Evolutionary conservation across 2,888 invertebrate species (phyloP).

Genomic region (Athalia rosae): DNA sequence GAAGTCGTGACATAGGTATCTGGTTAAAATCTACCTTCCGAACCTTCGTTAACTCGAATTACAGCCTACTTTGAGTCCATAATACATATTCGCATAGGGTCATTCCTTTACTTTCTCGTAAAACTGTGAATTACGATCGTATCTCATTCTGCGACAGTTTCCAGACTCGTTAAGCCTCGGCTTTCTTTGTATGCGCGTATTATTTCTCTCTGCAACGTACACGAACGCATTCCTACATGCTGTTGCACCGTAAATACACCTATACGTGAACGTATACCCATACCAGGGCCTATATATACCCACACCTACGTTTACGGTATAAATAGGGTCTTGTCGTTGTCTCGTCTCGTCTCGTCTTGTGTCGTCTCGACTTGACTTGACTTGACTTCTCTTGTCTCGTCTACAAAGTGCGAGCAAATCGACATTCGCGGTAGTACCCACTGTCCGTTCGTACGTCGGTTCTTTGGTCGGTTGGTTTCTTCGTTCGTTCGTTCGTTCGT

Average conservation of each 20-base stretch:
- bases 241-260: background rate
- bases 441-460: conserved; percentile 48
- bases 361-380: conserved; percentile 41
- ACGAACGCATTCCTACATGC: background rate
- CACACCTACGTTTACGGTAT: conserved; percentile 47
- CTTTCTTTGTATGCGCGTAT: too few species aligned
- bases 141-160: conserved; percentile 68
- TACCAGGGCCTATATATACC: conserved; percentile 27
- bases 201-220: conserved; percentile 21
- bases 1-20: too few species aligned
- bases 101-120: too few species aligned
- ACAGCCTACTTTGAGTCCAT: too few species aligned
- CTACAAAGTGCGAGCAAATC: conserved; percentile 49
- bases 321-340: conserved; percentile 46
- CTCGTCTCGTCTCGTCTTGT: conserved; percentile 42
- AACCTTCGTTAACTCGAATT: too few species aligned
- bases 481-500: conserved; percentile 45
- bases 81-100: too few species aligned
- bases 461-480: conserved; percentile 32
- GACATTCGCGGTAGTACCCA: conserved; percentile 48
- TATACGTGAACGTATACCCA: background rate
- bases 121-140: conserved; percentile 56
- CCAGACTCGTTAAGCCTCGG: conserved; percentile 71
- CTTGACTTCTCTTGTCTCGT: conserved; percentile 7
- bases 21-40: too few species aligned